These are phyloP conservation scores for Stichopus chloronotus DNA, from an alignment of 35 echinoderm and acorn worm species.

Conservation along the genomic window DNA sequence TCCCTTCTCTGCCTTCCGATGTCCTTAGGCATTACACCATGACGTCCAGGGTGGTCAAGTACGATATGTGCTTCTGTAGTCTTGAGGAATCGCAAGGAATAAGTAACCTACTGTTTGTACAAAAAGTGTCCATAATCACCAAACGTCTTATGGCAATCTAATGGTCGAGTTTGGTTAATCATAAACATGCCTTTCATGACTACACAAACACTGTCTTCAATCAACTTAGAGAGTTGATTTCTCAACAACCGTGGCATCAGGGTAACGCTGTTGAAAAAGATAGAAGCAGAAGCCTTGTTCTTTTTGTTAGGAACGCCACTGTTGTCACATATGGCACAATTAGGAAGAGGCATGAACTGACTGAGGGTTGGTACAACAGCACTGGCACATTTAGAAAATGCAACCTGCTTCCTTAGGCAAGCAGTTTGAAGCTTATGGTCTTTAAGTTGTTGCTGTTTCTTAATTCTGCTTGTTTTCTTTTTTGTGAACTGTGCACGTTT, in stretches of 20 bases:
- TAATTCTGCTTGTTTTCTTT: conserved; percentile 20
- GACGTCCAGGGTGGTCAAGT: conserved; percentile 43
- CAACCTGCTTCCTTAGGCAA: conserved; percentile 48
- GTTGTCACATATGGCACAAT: conserved; percentile 43
- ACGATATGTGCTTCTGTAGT: conserved; percentile 37
- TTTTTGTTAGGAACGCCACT: conserved; percentile 55
- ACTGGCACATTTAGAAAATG: conserved; percentile 49
- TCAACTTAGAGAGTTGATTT: not conserved
- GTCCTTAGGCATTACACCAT: not conserved
- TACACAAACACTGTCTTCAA: conserved; percentile 11
- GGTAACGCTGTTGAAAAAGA: conserved; percentile 25
- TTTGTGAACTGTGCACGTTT: conserved; percentile 28
- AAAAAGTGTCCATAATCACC: conserved; percentile 50
- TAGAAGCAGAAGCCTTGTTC: conserved; percentile 31
- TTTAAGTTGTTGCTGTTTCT: conserved; percentile 29
- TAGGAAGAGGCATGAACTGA: conserved; percentile 54
- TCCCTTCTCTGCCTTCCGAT: not conserved
- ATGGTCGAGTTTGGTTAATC: conserved; percentile 20
- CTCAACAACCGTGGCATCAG: not conserved
- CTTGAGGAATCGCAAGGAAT: not conserved
- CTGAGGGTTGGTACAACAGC: conserved; percentile 7
- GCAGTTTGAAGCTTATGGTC: conserved; percentile 52
- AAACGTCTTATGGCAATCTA: conserved; percentile 48
- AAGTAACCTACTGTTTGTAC: not conserved
- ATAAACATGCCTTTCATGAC: conserved; percentile 53